These are phyloP conservation scores for Hirtodrosophila cameraria DNA, from an alignment of 2,888 invertebrate genomes.

Conservation along the genomic window DNA sequence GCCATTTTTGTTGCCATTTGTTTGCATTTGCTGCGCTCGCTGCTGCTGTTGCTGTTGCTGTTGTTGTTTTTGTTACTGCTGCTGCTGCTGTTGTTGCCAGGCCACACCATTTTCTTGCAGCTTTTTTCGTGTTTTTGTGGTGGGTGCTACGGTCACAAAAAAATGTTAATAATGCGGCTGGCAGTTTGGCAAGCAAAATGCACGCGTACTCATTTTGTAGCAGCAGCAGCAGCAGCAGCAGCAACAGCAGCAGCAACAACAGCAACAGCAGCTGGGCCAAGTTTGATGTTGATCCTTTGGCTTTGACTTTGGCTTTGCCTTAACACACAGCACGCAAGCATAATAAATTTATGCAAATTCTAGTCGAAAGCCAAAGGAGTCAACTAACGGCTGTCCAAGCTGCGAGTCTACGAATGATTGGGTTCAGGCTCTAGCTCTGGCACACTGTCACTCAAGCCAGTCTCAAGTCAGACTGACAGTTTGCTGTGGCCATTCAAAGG, in stretches of 20 bases:
- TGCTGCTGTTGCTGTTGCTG: neutral
- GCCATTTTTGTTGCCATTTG: slow-evolving; percentile 81
- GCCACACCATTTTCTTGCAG: slow-evolving; percentile 59
- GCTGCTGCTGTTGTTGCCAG: slow-evolving; percentile 27
- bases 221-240: no score
- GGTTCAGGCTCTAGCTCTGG: no score
- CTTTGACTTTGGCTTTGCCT: slow-evolving; percentile 56
- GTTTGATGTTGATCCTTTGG: slow-evolving; percentile 52
- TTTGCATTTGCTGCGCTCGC: slow-evolving; percentile 49
- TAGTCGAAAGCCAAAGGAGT: no score
- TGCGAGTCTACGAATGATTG: slow-evolving; percentile 46
- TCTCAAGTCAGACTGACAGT: slow-evolving; percentile 59
- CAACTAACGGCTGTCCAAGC: no score
- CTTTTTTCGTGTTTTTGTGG: slow-evolving; percentile 45
- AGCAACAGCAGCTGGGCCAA: no score
- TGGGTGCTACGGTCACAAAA: slow-evolving; percentile 47
- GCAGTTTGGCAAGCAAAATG: slow-evolving; percentile 62
- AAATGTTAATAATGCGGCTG: slow-evolving; percentile 78
- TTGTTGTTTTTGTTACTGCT: neutral
- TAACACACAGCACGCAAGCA: slow-evolving; percentile 54
- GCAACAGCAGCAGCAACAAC: no score
- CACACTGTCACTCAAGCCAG: slow-evolving; percentile 47
- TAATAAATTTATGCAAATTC: slow-evolving; percentile 74
- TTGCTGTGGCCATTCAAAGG: slow-evolving; percentile 55
- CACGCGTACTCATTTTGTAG: slow-evolving; percentile 57